Evolutionary conservation across 2,113 vertebrate species (phyloP), one percentile per base, ranked within the genome.

Genomic region (Pithys albifrons): DNA sequence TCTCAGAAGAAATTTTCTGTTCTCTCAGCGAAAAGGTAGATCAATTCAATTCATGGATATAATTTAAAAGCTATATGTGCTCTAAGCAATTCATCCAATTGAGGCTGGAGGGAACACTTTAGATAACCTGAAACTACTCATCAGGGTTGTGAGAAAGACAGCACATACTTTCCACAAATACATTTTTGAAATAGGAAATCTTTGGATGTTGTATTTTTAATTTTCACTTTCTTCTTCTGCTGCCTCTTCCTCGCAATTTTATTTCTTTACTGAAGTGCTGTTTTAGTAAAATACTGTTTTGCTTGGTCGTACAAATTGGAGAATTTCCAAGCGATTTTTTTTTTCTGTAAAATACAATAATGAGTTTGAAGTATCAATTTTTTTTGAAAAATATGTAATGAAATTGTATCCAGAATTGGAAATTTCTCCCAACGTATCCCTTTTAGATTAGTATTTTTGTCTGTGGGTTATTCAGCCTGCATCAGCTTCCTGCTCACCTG

Each of bases 1-100:
- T 82, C 65, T 79, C 73, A 58, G 71, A 89, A 70, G 9, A 49
- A 33, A 46, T 91, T 85, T 94, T 94, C 49, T 88, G 31, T 92
- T 95, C 83, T 57, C 51, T 89, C 89, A 87, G 87, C 81, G 74
- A 37, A 95, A 85, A 51, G 80, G 84, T 78, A 76, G 93, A 88
- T 93, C 81, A 80, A 49, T 85, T 75, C 85, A 75, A 70, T 62
- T 62, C 35, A 28, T 48, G 73, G 91, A 52, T 88, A 75, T 72
- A 73, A 94, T 92, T 92, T 89, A 87, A 84, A 95, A 95, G 70
- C 54, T 82, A 31, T 65, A 76, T 79, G 12, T 57, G 74, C 85
- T 69, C 23, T 75, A 75, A 93, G 82, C 74, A 94, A 70, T 89
- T 94, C 83, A 54, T 76, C 74, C 46, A 0, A 14, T 22, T 71